A percentile compares a stretch with the other conserved stretches of the same genome.
Conservation (phyloP, 1,140 invertebrate genomes). For the Cepaea nemoralis region DNA sequence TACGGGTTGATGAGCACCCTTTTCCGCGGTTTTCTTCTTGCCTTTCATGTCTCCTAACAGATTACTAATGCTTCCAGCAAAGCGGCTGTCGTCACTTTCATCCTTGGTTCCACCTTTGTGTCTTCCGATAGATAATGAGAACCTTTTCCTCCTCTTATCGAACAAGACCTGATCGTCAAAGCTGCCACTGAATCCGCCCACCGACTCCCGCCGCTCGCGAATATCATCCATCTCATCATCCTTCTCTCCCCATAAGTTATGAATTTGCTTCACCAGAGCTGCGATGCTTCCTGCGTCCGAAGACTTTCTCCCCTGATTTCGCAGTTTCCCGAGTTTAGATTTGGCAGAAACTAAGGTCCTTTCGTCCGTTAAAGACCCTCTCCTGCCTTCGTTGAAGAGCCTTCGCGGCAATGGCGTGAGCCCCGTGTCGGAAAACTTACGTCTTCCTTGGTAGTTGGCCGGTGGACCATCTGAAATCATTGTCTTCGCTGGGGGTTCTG, state of each 20-base stretch:
- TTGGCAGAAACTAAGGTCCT: conserved; percentile 37
- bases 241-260: conserved; percentile 34
- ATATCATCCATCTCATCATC: conserved; percentile 25
- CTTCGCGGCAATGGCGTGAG: conserved; percentile 29
- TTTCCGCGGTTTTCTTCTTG: background rate
- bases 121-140: conserved; percentile 9
- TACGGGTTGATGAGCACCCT: background rate
- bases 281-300: conserved; percentile 28
- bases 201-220: conserved; percentile 2
- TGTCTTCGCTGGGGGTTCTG: background rate
- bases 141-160: conserved; percentile 35
- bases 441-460: conserved; percentile 2
- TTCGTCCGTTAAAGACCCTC: conserved; percentile 32
- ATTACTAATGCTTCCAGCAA: background rate
- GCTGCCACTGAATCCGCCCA: background rate
- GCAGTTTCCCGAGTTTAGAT: conserved; percentile 29
- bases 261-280: conserved; percentile 33
- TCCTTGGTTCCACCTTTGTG: background rate
- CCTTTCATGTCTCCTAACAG: background rate
- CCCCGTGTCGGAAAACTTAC: conserved; percentile 39
- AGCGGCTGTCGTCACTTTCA: background rate
- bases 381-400: conserved; percentile 22
- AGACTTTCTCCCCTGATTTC: conserved; percentile 30
- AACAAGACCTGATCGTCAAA: conserved; percentile 31
- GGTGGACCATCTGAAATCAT: conserved; percentile 5